These are phyloP conservation scores for Melopsittacus undulatus DNA, from an alignment of 2,797 vertebrate species.

Conservation along the genomic window DNA sequence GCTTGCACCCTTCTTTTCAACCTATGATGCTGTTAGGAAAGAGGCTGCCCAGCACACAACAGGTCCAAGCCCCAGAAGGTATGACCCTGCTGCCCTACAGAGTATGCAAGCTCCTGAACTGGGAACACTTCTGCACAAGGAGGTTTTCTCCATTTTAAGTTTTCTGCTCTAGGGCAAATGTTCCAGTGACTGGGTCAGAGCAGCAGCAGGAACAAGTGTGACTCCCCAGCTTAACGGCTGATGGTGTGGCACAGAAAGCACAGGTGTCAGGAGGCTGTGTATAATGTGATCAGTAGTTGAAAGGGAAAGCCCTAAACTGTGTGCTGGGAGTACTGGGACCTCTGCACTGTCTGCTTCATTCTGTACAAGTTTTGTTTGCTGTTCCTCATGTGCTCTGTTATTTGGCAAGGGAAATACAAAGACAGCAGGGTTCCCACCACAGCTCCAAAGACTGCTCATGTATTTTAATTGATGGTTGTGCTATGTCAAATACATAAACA, in stretches of 20 bases:
- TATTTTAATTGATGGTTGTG: background rate
- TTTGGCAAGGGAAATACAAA: background rate
- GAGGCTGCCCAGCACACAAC: background rate
- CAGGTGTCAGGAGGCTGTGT: fast-evolving
- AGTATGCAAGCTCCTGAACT: fast-evolving
- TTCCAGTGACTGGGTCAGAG: background rate
- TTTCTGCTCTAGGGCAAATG: background rate
- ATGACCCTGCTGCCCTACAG: background rate
- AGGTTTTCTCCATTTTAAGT: background rate
- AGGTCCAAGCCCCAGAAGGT: background rate
- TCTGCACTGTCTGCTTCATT: background rate
- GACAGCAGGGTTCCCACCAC: background rate
- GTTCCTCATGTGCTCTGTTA: background rate
- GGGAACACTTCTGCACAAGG: background rate
- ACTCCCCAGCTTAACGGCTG: background rate
- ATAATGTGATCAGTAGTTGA: background rate
- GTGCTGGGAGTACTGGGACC: background rate
- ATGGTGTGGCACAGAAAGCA: background rate
- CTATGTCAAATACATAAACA: background rate
- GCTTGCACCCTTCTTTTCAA: background rate
- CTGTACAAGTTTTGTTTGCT: background rate
- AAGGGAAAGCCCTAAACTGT: background rate
- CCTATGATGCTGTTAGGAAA: background rate
- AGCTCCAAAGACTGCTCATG: background rate
- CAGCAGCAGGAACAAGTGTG: fast-evolving